These are phyloP conservation scores for Standfussiana lucernea DNA, from an alignment of 2,888 invertebrate genomes.

Conservation along the genomic window DNA sequence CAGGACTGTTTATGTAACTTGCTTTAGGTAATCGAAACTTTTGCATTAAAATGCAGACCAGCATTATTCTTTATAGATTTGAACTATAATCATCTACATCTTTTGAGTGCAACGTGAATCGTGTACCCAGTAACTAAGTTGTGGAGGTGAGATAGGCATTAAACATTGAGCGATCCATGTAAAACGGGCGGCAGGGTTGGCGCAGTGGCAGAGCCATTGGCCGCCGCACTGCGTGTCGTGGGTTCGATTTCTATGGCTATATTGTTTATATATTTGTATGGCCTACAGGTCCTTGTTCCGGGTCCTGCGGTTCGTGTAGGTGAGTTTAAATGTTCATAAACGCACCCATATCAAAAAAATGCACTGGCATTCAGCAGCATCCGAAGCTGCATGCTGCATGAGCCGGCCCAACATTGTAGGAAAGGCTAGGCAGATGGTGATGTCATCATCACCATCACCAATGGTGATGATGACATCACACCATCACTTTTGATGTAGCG, in stretches of 20 bases:
- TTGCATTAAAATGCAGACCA: not conserved
- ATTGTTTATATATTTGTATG: not conserved
- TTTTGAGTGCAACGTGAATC: not conserved
- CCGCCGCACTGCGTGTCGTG: not conserved
- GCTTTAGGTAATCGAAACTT: not conserved
- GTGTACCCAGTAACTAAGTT: not conserved
- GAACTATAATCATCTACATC: not conserved
- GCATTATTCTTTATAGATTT: not conserved
- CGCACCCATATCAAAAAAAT: not conserved
- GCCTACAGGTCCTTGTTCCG: not conserved
- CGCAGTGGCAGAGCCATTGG: not conserved
- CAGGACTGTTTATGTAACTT: not conserved
- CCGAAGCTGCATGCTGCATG: too few relatives aligned
- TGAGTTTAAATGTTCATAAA: not conserved
- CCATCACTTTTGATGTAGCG: too few relatives aligned
- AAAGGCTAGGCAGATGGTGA: not conserved
- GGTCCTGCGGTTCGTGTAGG: not conserved
- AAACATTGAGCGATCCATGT: not conserved
- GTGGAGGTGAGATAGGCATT: not conserved
- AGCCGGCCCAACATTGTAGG: not conserved
- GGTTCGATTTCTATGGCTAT: too few relatives aligned
- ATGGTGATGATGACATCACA: too few relatives aligned
- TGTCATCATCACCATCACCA: too few relatives aligned
- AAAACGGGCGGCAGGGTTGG: not conserved
- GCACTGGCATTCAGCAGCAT: too few relatives aligned